Evolutionary conservation across 1,140 invertebrate genomes (phyloP).

Genomic region (Brachionus sp.): DNA sequence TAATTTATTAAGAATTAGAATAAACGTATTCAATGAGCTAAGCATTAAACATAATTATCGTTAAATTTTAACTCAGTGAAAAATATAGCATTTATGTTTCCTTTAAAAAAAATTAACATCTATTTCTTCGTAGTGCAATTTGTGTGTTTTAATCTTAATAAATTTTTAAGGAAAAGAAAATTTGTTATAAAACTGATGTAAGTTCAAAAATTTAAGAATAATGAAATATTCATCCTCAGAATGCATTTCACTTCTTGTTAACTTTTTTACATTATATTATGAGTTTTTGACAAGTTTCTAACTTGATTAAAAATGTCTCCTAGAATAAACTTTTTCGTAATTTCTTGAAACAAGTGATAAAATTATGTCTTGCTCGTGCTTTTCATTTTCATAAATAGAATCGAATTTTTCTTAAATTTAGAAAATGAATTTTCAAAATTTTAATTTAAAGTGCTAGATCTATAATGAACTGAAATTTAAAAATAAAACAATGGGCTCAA

Average conservation of each 20-base stretch:
- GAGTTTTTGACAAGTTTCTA: not conserved
- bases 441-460: not conserved
- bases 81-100: not conserved
- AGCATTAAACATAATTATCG: not conserved
- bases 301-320: not conserved
- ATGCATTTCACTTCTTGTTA: not conserved
- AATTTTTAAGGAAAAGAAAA: not conserved
- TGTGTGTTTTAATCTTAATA: not conserved
- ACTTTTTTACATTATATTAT: not conserved
- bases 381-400: not conserved
- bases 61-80: not conserved
- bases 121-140: not conserved
- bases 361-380: not conserved
- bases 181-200: not conserved
- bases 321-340: not conserved
- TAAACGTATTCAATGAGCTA: not conserved
- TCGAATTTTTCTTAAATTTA: not conserved
- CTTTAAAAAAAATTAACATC: not conserved
- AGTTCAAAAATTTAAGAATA: no score
- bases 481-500: constrained; percentile 18
- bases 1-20: not conserved
- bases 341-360: not conserved
- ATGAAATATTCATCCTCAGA: not conserved
- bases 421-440: not conserved
- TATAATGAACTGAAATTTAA: not conserved